phyloP scores from a whole-genome alignment of 2,113 vertebrate species.

The Caloenas nicobarica region DNA sequence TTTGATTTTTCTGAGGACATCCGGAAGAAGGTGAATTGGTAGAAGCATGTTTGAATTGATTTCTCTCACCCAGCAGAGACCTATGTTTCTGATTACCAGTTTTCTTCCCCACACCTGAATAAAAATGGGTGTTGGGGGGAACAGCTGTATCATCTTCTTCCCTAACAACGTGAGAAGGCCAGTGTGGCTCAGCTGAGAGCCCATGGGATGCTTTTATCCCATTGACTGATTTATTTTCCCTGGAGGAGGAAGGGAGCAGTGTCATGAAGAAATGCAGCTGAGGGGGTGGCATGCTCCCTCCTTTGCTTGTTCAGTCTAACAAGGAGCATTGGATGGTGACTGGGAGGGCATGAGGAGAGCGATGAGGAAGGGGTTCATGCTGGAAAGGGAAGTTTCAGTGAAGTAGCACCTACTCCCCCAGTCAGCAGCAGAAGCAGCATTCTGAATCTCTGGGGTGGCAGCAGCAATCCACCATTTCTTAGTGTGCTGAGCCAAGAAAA shows the following conservation, averaged over 20 bases:
- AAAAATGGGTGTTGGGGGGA: neutral
- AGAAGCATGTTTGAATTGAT: neutral
- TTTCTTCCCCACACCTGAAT: neutral
- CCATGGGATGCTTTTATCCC: neutral
- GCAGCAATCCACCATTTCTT: neutral
- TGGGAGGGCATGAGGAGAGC: neutral
- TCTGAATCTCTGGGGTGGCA: neutral
- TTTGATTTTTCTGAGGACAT: neutral
- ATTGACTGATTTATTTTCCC: neutral
- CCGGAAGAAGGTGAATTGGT: neutral
- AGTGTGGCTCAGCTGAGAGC: neutral
- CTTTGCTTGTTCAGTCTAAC: neutral
- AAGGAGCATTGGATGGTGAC: rapidly evolving
- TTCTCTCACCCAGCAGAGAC: neutral
- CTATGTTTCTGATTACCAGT: neutral
- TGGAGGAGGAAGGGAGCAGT: neutral
- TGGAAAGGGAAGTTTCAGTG: neutral
- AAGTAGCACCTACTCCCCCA: neutral
- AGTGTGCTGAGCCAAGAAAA: neutral
- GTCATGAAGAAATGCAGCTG: neutral
- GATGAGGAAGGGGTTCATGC: neutral
- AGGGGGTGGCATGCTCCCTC: neutral
- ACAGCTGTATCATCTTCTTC: neutral
- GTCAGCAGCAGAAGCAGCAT: neutral
- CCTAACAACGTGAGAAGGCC: neutral